Percentiles rank a stretch among this genome's conserved stretches.
These are phyloP conservation scores for Trypoxylus dichotomus DNA, from an alignment of 1,140 invertebrate genomes.

Conservation along the genomic window DNA sequence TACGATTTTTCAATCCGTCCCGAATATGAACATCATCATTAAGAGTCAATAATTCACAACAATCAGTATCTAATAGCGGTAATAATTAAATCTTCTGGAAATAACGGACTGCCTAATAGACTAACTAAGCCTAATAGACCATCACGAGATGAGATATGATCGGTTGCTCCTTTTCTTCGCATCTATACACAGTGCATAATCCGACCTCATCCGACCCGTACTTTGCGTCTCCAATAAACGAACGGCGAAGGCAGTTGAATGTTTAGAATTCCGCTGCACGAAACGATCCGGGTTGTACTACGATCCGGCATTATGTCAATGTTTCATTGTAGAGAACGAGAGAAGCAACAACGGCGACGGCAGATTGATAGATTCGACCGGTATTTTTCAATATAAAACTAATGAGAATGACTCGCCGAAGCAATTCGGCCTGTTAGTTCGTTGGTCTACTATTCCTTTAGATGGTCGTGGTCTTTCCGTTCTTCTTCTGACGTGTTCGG, in stretches of 20 bases:
- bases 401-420: conserved; percentile 7
- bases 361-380: conserved; percentile 11
- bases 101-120: too few species aligned
- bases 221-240: too few species aligned
- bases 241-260: conserved; percentile 6
- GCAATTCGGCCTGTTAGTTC: background rate
- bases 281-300: background rate
- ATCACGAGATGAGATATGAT: too few species aligned
- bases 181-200: too few species aligned
- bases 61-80: too few species aligned
- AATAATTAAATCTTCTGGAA: too few species aligned
- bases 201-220: too few species aligned
- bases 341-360: background rate
- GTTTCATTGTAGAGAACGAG: background rate
- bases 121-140: too few species aligned
- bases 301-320: conserved; percentile 16
- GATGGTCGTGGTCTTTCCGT: background rate
- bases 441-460: background rate
- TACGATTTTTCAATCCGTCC: too few species aligned
- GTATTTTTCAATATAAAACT: conserved; percentile 20
- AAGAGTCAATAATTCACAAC: too few species aligned
- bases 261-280: background rate
- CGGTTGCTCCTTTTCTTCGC: too few species aligned
- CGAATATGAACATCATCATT: too few species aligned
- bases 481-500: background rate